phyloP scores from a whole-genome alignment of 1,140 invertebrate genomes.

The Drosophila tristis region DNA sequence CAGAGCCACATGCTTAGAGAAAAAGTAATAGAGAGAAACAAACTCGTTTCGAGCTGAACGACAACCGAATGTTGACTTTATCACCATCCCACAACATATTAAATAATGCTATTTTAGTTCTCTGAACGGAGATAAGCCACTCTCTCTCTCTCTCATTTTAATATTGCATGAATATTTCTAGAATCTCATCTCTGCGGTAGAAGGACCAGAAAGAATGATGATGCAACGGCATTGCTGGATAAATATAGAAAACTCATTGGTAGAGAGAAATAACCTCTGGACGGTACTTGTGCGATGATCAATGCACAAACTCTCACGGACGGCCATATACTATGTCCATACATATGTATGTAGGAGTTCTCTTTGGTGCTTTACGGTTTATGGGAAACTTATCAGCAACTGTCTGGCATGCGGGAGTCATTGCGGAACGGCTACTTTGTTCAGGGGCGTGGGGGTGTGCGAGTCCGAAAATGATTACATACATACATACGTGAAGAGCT shows the following conservation, averaged over 20 bases:
- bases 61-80: too few species aligned
- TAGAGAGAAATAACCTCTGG: constrained; percentile 26
- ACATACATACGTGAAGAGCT: too few species aligned
- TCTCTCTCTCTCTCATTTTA: too few species aligned
- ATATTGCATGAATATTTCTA: too few species aligned
- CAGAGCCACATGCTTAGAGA: constrained; percentile 21
- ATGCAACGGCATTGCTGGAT: constrained; percentile 16
- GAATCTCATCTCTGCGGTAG: too few species aligned
- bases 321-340: not conserved
- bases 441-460: too few species aligned
- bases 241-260: constrained; percentile 45
- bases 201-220: too few species aligned
- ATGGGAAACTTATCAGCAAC: constrained; percentile 27
- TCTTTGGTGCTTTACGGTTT: constrained; percentile 1
- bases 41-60: not conserved
- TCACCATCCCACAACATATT: too few species aligned
- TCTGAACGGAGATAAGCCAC: too few species aligned
- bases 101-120: too few species aligned
- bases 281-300: constrained; percentile 30
- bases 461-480: constrained; percentile 14
- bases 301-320: not conserved
- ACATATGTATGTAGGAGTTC: not conserved
- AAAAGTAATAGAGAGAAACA: constrained; percentile 1
- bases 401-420: constrained; percentile 28
- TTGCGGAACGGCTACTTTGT: constrained; percentile 21